Conservation (phyloP, 2,113 vertebrate genomes). For the Gymnogyps californianus region DNA sequence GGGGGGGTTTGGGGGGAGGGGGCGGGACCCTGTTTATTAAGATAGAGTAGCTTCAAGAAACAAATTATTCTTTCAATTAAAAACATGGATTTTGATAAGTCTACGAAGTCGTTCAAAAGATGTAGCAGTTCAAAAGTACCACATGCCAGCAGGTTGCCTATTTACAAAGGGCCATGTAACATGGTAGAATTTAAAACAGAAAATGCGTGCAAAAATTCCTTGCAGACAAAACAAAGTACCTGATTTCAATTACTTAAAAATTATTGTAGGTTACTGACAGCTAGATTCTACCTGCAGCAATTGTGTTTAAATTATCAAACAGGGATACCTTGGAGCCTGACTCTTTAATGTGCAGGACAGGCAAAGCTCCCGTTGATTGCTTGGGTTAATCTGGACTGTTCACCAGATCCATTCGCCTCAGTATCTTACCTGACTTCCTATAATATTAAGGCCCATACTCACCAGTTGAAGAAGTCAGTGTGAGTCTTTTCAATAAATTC, state of each 20-base stretch:
- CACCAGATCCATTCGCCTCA: neutral
- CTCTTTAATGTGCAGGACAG: neutral
- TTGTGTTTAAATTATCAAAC: neutral
- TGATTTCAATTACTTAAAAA: neutral
- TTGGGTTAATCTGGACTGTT: neutral
- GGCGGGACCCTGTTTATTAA: neutral
- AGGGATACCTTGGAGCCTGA: neutral
- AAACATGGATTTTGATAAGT: neutral
- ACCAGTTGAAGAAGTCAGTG: neutral
- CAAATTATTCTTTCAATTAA: neutral
- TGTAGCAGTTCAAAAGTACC: neutral
- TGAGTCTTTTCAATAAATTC: neutral
- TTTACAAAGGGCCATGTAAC: neutral
- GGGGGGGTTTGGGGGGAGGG: rapidly evolving
- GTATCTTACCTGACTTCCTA: neutral
- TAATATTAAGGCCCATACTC: neutral
- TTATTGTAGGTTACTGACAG: neutral
- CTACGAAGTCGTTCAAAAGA: neutral
- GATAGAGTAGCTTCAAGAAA: neutral
- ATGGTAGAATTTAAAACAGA: neutral
- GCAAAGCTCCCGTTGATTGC: neutral
- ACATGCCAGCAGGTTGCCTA: neutral
- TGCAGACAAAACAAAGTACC: neutral
- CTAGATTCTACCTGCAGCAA: neutral
- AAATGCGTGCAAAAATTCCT: neutral